Evolutionary conservation across 1,140 invertebrate species (phyloP), one percentile per base, ranked within the genome.

Genomic region (Drosophila triauraria): DNA sequence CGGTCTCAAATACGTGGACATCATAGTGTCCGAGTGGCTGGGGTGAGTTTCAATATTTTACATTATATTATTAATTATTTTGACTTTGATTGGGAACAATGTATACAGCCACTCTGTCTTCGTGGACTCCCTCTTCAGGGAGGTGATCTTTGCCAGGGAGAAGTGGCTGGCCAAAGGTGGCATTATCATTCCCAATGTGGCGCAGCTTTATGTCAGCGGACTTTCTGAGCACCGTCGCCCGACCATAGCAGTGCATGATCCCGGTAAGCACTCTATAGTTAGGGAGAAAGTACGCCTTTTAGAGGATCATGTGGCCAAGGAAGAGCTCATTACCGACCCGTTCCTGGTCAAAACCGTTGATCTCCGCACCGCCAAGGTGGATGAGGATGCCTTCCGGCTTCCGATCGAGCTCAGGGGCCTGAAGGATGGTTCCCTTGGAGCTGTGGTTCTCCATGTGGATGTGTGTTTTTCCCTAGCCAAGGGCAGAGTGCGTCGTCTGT

Each of bases 21-120:
- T 84, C 8, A 85, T 84, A 32, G 78, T 84, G 8, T 84, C 82
- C 2, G 82, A 84, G 46, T 84, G 82, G 82, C 62, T 81, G 40
- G 82, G 81, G 81, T 80, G 27, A 2, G 54, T 70, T 35, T 13
- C 4, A 13, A 13, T 38, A 13, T 38, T 4, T 38, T 38, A 38
- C 12, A n/a, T 40, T 38, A 4, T 17, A 32, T 12, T 23, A 35
- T 10, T 20, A 5, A 23, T 4, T 15, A 17, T n/a, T 17, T 7
- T 7, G 10, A 35, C 20, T n/a, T 3, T 6, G 30, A n/a, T 35
- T 30, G 1, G 25, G 17, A 23, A 25, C 42, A 8, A 2, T 25
- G 12, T 15, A 13, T 30, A 12, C 23, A 84, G 82, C 0, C 57
- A 78, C 32, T 62, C 78, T 2, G 13, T 86, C 3, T 81, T 75